These are phyloP conservation scores for Liasis olivaceus DNA, from an alignment of 2,797 vertebrate species.

Conservation along the genomic window DNA sequence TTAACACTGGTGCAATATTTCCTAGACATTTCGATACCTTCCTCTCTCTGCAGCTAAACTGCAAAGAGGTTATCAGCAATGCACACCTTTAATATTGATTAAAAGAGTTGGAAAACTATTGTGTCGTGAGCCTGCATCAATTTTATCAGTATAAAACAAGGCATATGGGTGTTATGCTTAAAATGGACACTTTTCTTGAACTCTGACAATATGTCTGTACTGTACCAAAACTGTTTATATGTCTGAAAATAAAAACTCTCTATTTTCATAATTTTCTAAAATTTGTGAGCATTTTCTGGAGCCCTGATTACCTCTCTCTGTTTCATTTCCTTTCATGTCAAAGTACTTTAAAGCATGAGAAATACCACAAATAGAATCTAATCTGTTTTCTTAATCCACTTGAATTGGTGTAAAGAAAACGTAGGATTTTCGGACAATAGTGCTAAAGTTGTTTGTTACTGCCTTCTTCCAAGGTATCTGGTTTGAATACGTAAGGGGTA, in stretches of 20 bases:
- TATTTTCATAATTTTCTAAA: conserved; percentile 78
- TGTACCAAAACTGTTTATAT: conserved; percentile 82
- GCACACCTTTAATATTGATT: conserved; percentile 66
- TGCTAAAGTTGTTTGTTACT: too few species aligned
- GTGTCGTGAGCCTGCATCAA: conserved; percentile 61
- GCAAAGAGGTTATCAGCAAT: conserved; percentile 65
- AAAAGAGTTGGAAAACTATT: conserved; percentile 64
- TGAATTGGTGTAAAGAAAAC: background rate
- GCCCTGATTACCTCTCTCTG: background rate
- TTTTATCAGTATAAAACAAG: conserved; percentile 68
- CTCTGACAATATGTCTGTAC: conserved; percentile 76
- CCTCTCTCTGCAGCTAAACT: conserved; percentile 64
- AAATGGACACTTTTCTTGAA: conserved; percentile 62
- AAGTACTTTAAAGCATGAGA: background rate
- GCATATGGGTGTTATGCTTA: conserved; percentile 69
- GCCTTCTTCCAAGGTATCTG: background rate
- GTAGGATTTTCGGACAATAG: too few species aligned
- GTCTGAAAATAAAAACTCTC: conserved; percentile 83
- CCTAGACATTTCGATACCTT: conserved; percentile 68
- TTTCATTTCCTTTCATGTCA: background rate
- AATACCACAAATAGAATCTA: background rate
- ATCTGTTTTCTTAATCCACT: background rate
- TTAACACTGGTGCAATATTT: conserved; percentile 66
- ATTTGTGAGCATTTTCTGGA: conserved; percentile 59
- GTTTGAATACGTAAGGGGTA: background rate